Conservation (phyloP, 2,113 vertebrate genomes). For the Chamaea fasciata region DNA sequence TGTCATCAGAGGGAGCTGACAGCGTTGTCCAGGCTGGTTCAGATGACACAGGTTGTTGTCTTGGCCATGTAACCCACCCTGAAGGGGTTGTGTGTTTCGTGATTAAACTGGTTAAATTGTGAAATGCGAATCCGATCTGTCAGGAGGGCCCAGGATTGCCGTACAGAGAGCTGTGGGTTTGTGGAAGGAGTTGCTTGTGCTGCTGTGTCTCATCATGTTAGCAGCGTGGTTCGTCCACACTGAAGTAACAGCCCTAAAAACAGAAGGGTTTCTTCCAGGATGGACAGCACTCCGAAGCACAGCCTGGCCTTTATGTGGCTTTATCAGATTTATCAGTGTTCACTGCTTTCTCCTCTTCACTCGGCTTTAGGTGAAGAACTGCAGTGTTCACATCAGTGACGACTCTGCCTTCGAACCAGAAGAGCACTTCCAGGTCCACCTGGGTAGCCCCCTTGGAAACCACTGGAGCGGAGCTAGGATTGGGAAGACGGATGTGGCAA, state of each 20-base stretch:
- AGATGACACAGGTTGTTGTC: neutral
- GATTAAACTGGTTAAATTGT: neutral
- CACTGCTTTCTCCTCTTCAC: neutral
- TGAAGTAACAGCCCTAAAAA: neutral
- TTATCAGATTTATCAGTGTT: neutral
- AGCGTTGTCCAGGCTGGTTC: neutral
- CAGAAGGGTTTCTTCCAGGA: neutral
- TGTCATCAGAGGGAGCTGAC: neutral
- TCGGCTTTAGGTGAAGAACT: slow-evolving; percentile 87
- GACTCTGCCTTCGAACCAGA: slow-evolving; percentile 94
- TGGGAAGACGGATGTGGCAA: slow-evolving; percentile 78
- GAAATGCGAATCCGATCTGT: neutral
- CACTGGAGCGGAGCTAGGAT: slow-evolving; percentile 95
- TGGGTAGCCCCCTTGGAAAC: slow-evolving; percentile 86
- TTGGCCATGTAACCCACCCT: accelerated
- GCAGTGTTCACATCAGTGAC: slow-evolving; percentile 83
- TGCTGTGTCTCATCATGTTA: neutral
- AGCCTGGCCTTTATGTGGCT: neutral
- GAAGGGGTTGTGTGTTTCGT: neutral
- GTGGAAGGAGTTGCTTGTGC: neutral
- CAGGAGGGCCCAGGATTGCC: neutral
- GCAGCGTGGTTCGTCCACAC: neutral
- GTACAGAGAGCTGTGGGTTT: neutral
- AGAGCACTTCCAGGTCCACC: slow-evolving; percentile 89
- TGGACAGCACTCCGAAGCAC: neutral